phyloP scores from a whole-genome alignment of 2,888 invertebrate species.

The Synanthedon andrenaeformis region DNA sequence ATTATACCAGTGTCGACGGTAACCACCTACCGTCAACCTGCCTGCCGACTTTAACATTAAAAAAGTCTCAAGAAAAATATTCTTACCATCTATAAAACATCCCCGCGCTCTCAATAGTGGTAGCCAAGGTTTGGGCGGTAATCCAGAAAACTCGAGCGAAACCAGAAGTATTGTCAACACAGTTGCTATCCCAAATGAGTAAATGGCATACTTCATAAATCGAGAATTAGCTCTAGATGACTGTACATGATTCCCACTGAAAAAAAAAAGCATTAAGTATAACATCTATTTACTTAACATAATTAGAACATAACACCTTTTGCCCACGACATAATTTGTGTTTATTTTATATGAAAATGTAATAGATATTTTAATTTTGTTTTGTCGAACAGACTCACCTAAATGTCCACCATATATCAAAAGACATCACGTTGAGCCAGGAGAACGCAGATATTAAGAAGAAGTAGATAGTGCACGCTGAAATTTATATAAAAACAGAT shows the following conservation, averaged over 20 bases:
- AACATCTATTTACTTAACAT: not conserved
- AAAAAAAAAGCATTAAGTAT: slow-evolving; percentile 12
- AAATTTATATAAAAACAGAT: slow-evolving; percentile 20
- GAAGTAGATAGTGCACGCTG: slow-evolving; percentile 75
- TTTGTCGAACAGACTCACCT: slow-evolving; percentile 52
- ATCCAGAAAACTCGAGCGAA: slow-evolving; percentile 39
- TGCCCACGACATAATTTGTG: too few relatives aligned
- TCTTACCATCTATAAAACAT: slow-evolving; percentile 46
- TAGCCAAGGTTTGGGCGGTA: slow-evolving; percentile 28
- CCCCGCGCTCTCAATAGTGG: slow-evolving; percentile 39
- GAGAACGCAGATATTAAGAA: slow-evolving; percentile 75
- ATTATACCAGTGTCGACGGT: too few relatives aligned
- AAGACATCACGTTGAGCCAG: slow-evolving; percentile 82
- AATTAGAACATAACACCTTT: too few relatives aligned
- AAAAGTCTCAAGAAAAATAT: too few relatives aligned
- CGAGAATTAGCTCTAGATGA: slow-evolving; percentile 29
- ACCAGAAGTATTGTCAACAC: slow-evolving; percentile 35
- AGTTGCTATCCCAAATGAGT: slow-evolving; percentile 49
- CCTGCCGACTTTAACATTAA: too few relatives aligned
- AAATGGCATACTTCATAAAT: slow-evolving; percentile 39
- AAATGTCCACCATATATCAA: slow-evolving; percentile 84
- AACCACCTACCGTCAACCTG: too few relatives aligned
- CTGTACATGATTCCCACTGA: slow-evolving; percentile 49
- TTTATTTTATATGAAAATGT: too few relatives aligned
- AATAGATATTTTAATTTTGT: too few relatives aligned